Conservation (phyloP, 2,888 invertebrate genomes). For the Leptogaster cylindrica region DNA sequence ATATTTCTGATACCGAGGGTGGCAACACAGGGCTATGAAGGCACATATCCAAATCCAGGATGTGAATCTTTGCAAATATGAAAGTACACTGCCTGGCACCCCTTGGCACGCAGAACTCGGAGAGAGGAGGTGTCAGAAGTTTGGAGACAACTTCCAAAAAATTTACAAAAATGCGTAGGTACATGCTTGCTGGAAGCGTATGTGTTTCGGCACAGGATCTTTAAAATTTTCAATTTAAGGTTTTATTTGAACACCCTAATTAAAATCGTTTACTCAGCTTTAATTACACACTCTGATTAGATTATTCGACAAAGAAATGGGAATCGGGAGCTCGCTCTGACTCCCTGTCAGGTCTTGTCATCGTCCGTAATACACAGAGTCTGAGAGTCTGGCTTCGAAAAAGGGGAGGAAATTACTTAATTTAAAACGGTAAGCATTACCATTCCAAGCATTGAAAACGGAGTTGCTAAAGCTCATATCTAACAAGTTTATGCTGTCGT, state of each 20-base stretch:
- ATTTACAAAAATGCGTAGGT: slow-evolving; percentile 8
- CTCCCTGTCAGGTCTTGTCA: slow-evolving; percentile 5
- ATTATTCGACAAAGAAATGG: slow-evolving; percentile 22
- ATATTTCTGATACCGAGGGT: too few relatives aligned
- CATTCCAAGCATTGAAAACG: too few relatives aligned
- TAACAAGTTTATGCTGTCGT: too few relatives aligned
- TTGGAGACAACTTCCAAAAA: too few relatives aligned
- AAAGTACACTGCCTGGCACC: too few relatives aligned
- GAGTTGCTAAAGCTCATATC: too few relatives aligned
- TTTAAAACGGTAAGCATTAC: slow-evolving; percentile 15
- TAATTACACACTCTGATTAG: slow-evolving; percentile 32
- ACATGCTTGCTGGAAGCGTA: not conserved
- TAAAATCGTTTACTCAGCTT: slow-evolving; percentile 26
- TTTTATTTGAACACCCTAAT: slow-evolving; percentile 28
- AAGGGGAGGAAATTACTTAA: slow-evolving; percentile 21
- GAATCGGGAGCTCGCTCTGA: not conserved
- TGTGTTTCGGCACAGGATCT: not conserved
- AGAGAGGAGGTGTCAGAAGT: too few relatives aligned
- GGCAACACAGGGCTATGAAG: too few relatives aligned
- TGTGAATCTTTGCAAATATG: too few relatives aligned
- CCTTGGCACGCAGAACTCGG: too few relatives aligned
- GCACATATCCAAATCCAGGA: too few relatives aligned
- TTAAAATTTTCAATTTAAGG: slow-evolving; percentile 12
- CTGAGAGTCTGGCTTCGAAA: not conserved
- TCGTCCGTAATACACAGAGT: slow-evolving; percentile 15